Conservation (phyloP, 2,888 invertebrate genomes). For the Tanytarsus gracilentus region DNA sequence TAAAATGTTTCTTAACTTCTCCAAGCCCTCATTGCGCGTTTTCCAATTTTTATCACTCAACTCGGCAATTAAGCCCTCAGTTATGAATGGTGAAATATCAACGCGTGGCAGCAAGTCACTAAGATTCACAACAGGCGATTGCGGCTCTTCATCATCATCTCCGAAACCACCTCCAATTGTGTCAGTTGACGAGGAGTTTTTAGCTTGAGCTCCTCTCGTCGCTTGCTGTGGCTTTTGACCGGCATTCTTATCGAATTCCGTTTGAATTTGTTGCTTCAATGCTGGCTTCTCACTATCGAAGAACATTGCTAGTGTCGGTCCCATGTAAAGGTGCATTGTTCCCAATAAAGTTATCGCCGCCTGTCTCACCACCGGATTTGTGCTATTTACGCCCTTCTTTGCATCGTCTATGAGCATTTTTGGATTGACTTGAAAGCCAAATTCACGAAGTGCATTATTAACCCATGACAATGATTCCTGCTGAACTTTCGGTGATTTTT, state of each 20-base stretch:
- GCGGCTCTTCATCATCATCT: conserved; percentile 41
- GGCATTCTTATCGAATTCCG: conserved; percentile 73
- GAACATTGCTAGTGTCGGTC: conserved; percentile 61
- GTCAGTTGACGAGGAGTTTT: conserved; percentile 30
- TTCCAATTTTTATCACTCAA: conserved; percentile 91
- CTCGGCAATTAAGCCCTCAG: conserved; percentile 68
- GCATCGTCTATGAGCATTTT: conserved; percentile 65
- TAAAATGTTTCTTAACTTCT: conserved; percentile 41
- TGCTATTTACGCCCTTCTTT: conserved; percentile 75
- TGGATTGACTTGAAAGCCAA: conserved; percentile 71
- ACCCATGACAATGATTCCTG: conserved; percentile 79
- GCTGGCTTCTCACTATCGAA: conserved; percentile 83
- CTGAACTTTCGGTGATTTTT: conserved; percentile 87
- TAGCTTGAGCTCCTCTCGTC: conserved; percentile 48
- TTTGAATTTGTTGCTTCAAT: conserved; percentile 71
- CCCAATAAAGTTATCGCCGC: conserved; percentile 59
- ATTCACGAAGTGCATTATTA: conserved; percentile 67
- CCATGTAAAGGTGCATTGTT: conserved; percentile 72
- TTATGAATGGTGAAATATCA: conserved; percentile 75
- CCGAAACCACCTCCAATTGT: conserved; percentile 33
- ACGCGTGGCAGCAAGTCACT: conserved; percentile 67
- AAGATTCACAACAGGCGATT: conserved; percentile 44
- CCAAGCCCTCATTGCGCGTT: conserved; percentile 48
- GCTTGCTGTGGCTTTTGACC: conserved; percentile 71
- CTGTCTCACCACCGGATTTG: conserved; percentile 74